These are phyloP conservation scores for Heliothis peltigera DNA, from an alignment of 2,888 invertebrate genomes.

Conservation along the genomic window DNA sequence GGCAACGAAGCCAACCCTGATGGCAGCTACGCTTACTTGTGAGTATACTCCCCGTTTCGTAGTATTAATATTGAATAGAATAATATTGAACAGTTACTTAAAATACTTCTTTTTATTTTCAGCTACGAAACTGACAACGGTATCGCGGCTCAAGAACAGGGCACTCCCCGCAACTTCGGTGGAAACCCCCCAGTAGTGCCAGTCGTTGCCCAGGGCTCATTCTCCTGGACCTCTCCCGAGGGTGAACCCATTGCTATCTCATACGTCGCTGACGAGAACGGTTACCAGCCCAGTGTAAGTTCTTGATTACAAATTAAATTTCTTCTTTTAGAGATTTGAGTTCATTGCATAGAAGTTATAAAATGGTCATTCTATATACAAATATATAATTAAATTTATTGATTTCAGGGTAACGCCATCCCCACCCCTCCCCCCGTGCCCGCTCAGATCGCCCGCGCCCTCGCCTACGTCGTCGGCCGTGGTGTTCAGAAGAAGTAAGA, in stretches of 20 bases:
- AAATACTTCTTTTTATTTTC: conserved; percentile 18
- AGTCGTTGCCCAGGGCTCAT: conserved; percentile 87
- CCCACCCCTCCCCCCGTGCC: conserved; percentile 88
- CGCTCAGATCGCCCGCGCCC: conserved; percentile 81
- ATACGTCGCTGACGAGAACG: conserved; percentile 92
- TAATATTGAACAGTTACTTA: too few species aligned
- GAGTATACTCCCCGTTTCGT: conserved; percentile 64
- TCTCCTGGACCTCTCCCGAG: conserved; percentile 90
- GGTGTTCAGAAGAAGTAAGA: conserved; percentile 62
- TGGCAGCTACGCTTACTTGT: conserved; percentile 89
- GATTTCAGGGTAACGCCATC: conserved; percentile 77
- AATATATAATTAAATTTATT: conserved; percentile 14
- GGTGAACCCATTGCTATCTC: conserved; percentile 88
- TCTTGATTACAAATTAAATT: background rate
- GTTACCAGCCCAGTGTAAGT: conserved; percentile 91
- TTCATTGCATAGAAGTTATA: background rate
- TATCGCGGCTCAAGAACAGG: conserved; percentile 90
- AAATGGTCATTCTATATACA: background rate
- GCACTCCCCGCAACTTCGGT: conserved; percentile 85
- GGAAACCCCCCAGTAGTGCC: conserved; percentile 75
- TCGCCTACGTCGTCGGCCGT: conserved; percentile 72
- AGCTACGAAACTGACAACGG: conserved; percentile 92
- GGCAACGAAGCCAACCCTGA: conserved; percentile 86
- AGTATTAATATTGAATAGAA: background rate
- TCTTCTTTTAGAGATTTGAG: background rate